These are phyloP conservation scores for Lymantria dispar DNA, from an alignment of 2,888 invertebrate genomes.

Conservation along the genomic window DNA sequence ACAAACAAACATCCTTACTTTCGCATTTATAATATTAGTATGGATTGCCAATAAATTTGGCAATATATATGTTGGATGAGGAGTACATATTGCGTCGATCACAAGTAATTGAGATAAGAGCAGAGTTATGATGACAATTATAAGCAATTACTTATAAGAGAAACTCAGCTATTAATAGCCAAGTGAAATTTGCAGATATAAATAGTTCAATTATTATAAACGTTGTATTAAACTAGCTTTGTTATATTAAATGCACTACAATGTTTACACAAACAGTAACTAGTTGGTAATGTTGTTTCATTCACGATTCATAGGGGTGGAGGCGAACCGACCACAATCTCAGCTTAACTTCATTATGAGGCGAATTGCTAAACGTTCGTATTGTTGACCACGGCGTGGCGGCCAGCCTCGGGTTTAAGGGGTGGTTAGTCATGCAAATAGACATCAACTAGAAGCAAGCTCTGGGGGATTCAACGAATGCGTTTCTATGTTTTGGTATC, in stretches of 20 bases:
- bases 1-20: no score
- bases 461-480: constrained; percentile 42
- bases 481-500: constrained; percentile 36
- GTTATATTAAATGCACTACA: constrained; percentile 19
- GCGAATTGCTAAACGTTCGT: constrained; percentile 75
- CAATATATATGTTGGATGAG: no score
- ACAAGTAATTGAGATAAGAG: no score
- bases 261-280: constrained; percentile 39
- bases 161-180: no score
- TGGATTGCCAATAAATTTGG: no score
- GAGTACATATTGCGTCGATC: no score
- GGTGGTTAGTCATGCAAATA: constrained; percentile 74
- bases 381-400: constrained; percentile 64
- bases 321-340: constrained; percentile 59
- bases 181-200: no score
- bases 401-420: constrained; percentile 43
- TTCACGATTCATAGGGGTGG: constrained; percentile 52
- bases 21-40: no score
- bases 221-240: constrained; percentile 10
- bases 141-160: no score
- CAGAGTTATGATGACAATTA: no score
- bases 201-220: constrained; percentile 7
- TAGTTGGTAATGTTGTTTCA: constrained; percentile 39
- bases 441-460: constrained; percentile 58
- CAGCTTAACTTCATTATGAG: constrained; percentile 76